A percentile compares a stretch with the other conserved stretches of the same genome.
These are phyloP conservation scores for Caenorhabditis afra DNA, from an alignment of 2,888 invertebrate genomes.

Conservation along the genomic window DNA sequence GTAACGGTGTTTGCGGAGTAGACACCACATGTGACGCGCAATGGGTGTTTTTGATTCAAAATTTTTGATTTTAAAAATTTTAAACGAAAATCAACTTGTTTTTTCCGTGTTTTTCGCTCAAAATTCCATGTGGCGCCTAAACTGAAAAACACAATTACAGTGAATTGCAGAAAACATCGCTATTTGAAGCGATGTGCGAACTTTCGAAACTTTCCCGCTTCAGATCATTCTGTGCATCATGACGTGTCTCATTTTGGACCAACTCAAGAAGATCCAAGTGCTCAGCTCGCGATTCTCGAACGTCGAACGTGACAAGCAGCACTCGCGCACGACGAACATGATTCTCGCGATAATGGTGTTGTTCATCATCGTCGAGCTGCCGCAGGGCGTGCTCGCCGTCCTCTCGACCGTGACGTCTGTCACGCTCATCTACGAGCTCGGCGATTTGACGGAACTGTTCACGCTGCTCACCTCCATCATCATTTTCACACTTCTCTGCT, in stretches of 20 bases:
- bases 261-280: conserved; percentile 70
- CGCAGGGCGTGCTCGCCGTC: conserved; percentile 75
- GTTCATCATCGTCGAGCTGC: conserved; percentile 77
- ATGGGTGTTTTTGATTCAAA: too few relatives aligned
- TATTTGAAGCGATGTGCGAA: too few relatives aligned
- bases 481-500: conserved; percentile 75
- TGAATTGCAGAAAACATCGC: too few relatives aligned
- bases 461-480: conserved; percentile 76
- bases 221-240: conserved; percentile 75
- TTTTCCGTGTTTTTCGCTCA: too few relatives aligned
- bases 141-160: too few relatives aligned
- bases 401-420: conserved; percentile 64
- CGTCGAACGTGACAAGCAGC: conserved; percentile 73
- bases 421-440: conserved; percentile 64
- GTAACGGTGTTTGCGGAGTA: too few relatives aligned
- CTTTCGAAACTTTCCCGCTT: background rate
- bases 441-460: conserved; percentile 77
- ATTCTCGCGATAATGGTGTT: conserved; percentile 77
- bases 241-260: conserved; percentile 74
- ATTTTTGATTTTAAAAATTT: too few relatives aligned
- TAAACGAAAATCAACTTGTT: too few relatives aligned
- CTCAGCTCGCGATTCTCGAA: conserved; percentile 73
- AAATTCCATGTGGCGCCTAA: too few relatives aligned
- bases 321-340: conserved; percentile 77
- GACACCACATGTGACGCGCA: too few relatives aligned